These are phyloP conservation scores for Dasypus novemcinctus DNA, from an alignment of 2,113 vertebrate genomes.

Conservation along the genomic window DNA sequence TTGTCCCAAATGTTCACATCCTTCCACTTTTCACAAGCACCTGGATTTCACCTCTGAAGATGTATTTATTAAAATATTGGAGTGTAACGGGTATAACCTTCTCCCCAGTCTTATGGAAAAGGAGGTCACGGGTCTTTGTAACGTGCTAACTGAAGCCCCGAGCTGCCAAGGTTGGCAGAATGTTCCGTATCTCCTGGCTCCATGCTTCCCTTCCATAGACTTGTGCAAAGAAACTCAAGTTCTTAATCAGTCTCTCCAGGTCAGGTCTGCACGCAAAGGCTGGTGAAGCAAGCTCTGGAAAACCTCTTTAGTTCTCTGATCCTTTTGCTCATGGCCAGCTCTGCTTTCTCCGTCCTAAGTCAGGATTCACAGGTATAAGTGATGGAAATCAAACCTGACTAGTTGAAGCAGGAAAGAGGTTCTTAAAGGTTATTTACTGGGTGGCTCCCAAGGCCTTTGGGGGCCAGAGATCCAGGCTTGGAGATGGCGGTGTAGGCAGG, in stretches of 20 bases:
- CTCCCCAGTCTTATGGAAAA: neutral
- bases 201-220: neutral
- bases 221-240: neutral
- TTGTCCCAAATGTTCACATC: neutral
- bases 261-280: neutral
- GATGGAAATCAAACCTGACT: neutral
- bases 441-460: neutral
- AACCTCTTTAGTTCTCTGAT: rapidly evolving
- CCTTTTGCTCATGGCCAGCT: neutral
- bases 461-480: neutral
- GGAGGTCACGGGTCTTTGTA: neutral
- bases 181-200: neutral
- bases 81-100: neutral
- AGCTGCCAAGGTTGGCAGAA: neutral
- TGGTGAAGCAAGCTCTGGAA: neutral
- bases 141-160: neutral
- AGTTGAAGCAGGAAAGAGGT: neutral
- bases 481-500: neutral
- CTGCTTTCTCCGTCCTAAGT: neutral
- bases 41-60: neutral
- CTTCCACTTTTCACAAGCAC: no score
- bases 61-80: neutral
- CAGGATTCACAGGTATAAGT: neutral
- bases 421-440: neutral
- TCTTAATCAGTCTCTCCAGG: neutral